Base-by-base conservation (phyloP, 2,888 invertebrate genomes). In the Drosophila multiciliata region DNA sequence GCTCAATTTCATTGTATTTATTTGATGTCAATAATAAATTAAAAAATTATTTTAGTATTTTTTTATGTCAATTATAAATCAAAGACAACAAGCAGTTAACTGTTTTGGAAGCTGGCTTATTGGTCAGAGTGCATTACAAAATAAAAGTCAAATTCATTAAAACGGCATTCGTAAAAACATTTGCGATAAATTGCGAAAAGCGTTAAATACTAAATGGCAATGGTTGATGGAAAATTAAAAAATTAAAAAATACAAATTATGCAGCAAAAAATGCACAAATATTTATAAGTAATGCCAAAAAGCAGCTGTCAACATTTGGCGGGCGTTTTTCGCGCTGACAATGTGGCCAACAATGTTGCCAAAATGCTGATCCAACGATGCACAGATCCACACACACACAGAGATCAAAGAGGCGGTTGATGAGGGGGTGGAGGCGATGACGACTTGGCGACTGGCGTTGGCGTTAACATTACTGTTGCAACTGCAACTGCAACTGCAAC, bases 371-470 rank as follows among this genome's bases (percentile, higher is more conserved):
- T 66, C 35, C 26, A 35, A 32, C 36, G 57, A 32, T 48, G 20
- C 45, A 26, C 42, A 15, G 17, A 40, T 4, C 49, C 23, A 33
- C 50, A 20, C 17, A 36, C 45, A 33, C 20, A 49, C n/a, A 29
- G 15, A n/a, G n/a, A 35, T 35, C 12, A 17, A 23, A 12, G 42
- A 20, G 42, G 53, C 6, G 36, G 2, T 23, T 20, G 38, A 40
- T 23, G 40, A 35, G 49, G 33, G 38, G 67, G 58, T 35, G 68
- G 49, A 23, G 70, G 45, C 53, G 69, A 38, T 61, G 69, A 69
- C 53, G 53, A 53, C 9, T 40, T 52, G 59, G 38, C 59, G 23
- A 49, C 36, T 59, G 67, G 80, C 73, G 80, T 80, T 80, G 82
- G 80, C 82, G 82, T 75, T 66, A 12, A 26, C 26, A 8, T 54